phyloP scores from a whole-genome alignment of 2,888 invertebrate genomes.

The Lepidonotus clava region DNA sequence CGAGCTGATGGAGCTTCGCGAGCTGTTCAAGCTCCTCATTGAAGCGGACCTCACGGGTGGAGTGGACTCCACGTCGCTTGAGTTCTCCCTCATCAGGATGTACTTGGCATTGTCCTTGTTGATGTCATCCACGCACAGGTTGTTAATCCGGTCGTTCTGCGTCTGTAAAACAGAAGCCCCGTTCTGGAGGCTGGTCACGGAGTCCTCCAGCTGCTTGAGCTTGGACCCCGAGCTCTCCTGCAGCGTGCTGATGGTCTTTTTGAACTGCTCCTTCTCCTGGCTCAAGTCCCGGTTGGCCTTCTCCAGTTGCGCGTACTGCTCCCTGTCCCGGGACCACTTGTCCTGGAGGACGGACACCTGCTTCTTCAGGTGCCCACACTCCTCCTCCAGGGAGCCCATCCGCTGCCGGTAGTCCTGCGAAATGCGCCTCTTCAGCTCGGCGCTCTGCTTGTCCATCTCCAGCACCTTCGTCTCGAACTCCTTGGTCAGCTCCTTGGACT shows the following conservation, averaged over 20 bases:
- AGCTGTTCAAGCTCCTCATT: not conserved
- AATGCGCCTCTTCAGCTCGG: constrained; percentile 21
- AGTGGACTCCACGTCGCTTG: not conserved
- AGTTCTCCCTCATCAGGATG: not conserved
- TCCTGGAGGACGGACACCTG: constrained; percentile 17
- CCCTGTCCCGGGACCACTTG: constrained; percentile 13
- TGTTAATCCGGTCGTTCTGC: constrained; percentile 4
- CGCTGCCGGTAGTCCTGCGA: constrained; percentile 23
- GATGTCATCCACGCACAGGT: constrained; percentile 27
- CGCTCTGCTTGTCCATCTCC: constrained; percentile 43
- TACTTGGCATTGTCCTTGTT: constrained; percentile 43
- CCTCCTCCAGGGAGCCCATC: constrained; percentile 40
- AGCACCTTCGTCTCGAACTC: constrained; percentile 53
- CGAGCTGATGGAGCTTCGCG: not conserved
- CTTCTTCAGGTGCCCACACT: constrained; percentile 33
- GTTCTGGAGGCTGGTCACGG: not conserved
- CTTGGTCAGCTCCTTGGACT: constrained; percentile 51
- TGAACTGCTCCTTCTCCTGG: constrained; percentile 55
- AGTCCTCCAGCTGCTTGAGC: constrained; percentile 49
- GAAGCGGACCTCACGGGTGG: not conserved
- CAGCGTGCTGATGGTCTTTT: constrained; percentile 16
- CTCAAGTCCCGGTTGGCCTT: constrained; percentile 18
- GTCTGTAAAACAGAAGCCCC: not conserved
- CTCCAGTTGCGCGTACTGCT: constrained; percentile 33
- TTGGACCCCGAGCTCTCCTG: constrained; percentile 22